Evolutionary conservation across 2,797 vertebrate genomes (phyloP).

Genomic region (Enteromius unitaeniatus): DNA sequence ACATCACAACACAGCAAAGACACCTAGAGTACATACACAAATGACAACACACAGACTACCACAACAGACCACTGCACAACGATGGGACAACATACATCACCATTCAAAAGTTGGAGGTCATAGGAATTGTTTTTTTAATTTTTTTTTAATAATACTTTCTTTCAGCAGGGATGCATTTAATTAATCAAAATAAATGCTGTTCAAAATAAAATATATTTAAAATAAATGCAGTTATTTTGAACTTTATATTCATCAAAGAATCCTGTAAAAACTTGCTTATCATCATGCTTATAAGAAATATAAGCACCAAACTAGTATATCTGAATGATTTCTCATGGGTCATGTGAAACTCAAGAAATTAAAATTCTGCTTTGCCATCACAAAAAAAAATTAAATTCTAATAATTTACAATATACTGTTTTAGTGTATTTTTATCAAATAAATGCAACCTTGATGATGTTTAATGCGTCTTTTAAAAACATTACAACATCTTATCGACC

Average conservation of each 20-base stretch:
- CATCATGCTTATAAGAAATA: not conserved
- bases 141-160: too few relatives aligned
- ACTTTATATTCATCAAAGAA: not conserved
- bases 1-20: constrained; percentile 14
- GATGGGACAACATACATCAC: constrained; percentile 10
- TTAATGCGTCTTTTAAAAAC: not conserved
- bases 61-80: not conserved
- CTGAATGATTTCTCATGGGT: not conserved
- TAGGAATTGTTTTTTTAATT: not conserved
- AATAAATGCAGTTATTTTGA: not conserved
- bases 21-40: not conserved
- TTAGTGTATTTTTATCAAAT: not conserved
- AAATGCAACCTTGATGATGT: not conserved
- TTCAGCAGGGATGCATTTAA: not conserved
- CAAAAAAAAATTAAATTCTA: not conserved
- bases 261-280: too few relatives aligned
- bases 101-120: not conserved
- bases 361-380: not conserved
- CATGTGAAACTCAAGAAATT: not conserved
- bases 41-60: not conserved
- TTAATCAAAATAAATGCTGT: not conserved
- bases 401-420: not conserved
- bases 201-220: not conserved
- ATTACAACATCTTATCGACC: not conserved
- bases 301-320: not conserved